Evolutionary conservation across 2,113 vertebrate species (phyloP).

Genomic region (Atrichornis clamosus): DNA sequence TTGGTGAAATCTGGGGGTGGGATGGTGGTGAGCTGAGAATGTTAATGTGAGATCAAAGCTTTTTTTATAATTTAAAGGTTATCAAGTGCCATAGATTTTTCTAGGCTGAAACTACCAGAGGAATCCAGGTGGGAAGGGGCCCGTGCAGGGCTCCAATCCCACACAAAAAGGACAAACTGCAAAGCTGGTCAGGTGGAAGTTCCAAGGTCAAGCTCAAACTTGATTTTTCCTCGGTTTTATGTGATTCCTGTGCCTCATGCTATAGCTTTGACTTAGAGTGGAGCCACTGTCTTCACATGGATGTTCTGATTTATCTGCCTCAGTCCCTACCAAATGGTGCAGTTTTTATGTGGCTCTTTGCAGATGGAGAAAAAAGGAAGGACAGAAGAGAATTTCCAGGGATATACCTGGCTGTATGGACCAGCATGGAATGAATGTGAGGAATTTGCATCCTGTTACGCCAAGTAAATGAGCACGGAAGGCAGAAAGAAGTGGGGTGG

Average conservation of each 20-base stretch:
- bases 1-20: not conserved
- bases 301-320: not conserved
- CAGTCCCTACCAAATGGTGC: not conserved
- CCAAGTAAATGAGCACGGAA: not conserved
- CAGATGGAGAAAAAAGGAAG: not conserved
- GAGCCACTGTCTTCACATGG: not conserved
- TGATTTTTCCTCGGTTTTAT: not conserved
- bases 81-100: not conserved
- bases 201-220: not conserved
- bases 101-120: not conserved
- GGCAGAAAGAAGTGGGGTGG: not conserved
- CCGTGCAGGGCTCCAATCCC: not conserved
- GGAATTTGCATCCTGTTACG: not conserved
- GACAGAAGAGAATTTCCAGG: not conserved
- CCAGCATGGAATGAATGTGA: too few species aligned
- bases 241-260: not conserved
- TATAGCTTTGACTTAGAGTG: rapidly evolving
- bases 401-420: not conserved
- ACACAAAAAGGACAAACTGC: not conserved
- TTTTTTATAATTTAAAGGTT: not conserved
- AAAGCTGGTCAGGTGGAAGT: not conserved
- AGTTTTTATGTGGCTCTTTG: not conserved
- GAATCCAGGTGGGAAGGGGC: not conserved
- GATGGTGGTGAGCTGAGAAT: not conserved
- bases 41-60: not conserved